Percentiles rank a stretch among this genome's conserved stretches.
Evolutionary conservation across 2,888 invertebrate species (phyloP).

Genomic region (Bellardia pandia): DNA sequence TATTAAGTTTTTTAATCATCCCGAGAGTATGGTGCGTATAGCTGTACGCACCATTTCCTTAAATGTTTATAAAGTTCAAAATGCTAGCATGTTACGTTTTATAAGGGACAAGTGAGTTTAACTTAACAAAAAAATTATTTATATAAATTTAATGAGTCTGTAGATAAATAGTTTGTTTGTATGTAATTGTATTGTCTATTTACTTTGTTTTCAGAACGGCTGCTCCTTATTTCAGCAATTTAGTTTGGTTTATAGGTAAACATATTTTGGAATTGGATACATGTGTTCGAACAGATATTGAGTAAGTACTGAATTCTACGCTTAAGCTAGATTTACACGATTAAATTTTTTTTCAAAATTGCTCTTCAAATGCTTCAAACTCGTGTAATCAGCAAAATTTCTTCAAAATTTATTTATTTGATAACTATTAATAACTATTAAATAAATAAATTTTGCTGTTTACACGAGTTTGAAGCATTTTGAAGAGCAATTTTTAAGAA

Average conservation of each 20-base stretch:
- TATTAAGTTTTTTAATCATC: conserved; percentile 99
- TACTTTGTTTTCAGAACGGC: conserved; percentile 88
- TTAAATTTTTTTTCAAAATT: too few relatives aligned
- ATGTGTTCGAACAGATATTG: conserved; percentile 97
- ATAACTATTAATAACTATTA: too few relatives aligned
- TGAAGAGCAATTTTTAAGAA: too few relatives aligned
- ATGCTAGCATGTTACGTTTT: conserved; percentile 96
- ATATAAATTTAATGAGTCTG: background rate
- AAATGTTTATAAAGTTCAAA: conserved; percentile 97
- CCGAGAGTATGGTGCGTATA: conserved; percentile 99
- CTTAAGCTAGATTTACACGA: too few relatives aligned
- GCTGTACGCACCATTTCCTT: conserved; percentile 98
- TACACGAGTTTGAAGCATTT: too few relatives aligned
- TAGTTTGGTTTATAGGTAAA: conserved; percentile 99
- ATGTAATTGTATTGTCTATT: background rate
- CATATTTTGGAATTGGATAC: conserved; percentile 97
- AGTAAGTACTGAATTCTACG: conserved; percentile 86
- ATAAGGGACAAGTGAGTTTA: conserved; percentile 91
- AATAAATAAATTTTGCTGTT: too few relatives aligned
- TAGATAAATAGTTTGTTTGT: too few relatives aligned
- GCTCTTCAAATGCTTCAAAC: too few relatives aligned
- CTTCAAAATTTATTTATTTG: too few relatives aligned
- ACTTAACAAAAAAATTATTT: background rate
- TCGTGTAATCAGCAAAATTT: too few relatives aligned
- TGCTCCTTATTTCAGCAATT: conserved; percentile 98